phyloP scores from a whole-genome alignment of 2,888 invertebrate species.

The Drosophila lacicola region DNA sequence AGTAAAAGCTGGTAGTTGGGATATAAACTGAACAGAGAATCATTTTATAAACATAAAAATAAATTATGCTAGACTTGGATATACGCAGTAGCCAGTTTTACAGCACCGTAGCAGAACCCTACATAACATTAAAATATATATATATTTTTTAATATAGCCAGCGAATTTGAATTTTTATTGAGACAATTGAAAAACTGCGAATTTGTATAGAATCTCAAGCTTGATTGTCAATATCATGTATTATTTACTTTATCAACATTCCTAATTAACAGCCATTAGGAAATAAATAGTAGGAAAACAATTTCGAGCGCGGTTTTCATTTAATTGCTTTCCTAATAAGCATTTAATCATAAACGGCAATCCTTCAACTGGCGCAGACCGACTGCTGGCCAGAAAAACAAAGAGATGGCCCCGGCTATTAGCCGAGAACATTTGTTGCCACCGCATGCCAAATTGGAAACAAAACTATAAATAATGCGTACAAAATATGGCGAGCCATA shows the following conservation, averaged over 20 bases:
- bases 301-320: neutral
- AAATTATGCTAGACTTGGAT: neutral
- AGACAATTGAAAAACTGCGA: neutral
- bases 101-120: too few species aligned
- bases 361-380: neutral
- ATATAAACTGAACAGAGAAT: neutral
- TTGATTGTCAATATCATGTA: neutral
- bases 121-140: too few species aligned
- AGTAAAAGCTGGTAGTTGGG: neutral
- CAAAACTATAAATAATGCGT: conserved; percentile 73
- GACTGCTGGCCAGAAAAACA: conserved; percentile 11
- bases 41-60: conserved; percentile 5
- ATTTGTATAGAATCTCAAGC: neutral
- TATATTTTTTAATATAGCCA: too few species aligned
- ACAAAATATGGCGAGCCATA: conserved; percentile 60
- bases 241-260: neutral
- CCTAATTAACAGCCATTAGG: too few species aligned
- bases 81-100: too few species aligned
- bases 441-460: conserved; percentile 27
- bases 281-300: too few species aligned
- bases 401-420: conserved; percentile 44
- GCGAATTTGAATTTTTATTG: neutral
- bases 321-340: neutral
- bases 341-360: conserved; percentile 9
- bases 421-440: conserved; percentile 67